A percentile compares a stretch with the other conserved stretches of the same genome.
Evolutionary conservation across 2,888 invertebrate genomes (phyloP).

Genomic region (Parnassius apollo): DNA sequence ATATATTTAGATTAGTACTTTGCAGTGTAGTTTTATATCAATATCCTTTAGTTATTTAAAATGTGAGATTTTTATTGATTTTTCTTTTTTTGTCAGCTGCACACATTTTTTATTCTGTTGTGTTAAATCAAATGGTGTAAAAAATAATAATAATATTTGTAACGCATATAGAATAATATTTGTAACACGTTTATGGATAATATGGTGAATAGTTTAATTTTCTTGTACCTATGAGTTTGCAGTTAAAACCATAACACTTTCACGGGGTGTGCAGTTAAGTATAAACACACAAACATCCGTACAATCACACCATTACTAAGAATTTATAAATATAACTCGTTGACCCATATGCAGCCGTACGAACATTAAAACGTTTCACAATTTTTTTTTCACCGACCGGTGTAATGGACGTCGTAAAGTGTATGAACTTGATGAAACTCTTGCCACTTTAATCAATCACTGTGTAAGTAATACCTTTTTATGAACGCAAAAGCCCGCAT

Average conservation of each 20-base stretch:
- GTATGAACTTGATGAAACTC: constrained; percentile 47
- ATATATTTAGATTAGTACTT: too few relatives aligned
- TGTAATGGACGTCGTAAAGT: constrained; percentile 49
- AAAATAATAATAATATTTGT: too few relatives aligned
- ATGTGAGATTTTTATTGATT: too few relatives aligned
- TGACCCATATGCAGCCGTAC: constrained; percentile 66
- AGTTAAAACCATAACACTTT: constrained; percentile 43
- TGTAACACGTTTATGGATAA: too few relatives aligned
- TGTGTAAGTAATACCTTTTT: constrained; percentile 30
- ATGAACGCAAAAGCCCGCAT: constrained; percentile 21
- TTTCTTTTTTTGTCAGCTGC: too few relatives aligned
- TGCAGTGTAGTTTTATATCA: too few relatives aligned
- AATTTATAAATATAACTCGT: constrained; percentile 66
- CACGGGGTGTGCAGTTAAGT: constrained; percentile 50
- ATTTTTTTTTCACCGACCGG: constrained; percentile 52
- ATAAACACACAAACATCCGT: constrained; percentile 64
- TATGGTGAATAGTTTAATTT: background rate
- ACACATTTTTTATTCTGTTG: too few relatives aligned
- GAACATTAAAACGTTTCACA: constrained; percentile 68
- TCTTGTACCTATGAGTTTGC: constrained; percentile 45
- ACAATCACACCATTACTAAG: constrained; percentile 64
- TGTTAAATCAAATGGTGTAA: too few relatives aligned
- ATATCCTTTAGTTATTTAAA: too few relatives aligned
- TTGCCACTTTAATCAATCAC: constrained; percentile 41
- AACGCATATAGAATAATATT: too few relatives aligned